These are phyloP conservation scores for Cantharis lateralis DNA, from an alignment of 2,888 invertebrate genomes.

Conservation along the genomic window DNA sequence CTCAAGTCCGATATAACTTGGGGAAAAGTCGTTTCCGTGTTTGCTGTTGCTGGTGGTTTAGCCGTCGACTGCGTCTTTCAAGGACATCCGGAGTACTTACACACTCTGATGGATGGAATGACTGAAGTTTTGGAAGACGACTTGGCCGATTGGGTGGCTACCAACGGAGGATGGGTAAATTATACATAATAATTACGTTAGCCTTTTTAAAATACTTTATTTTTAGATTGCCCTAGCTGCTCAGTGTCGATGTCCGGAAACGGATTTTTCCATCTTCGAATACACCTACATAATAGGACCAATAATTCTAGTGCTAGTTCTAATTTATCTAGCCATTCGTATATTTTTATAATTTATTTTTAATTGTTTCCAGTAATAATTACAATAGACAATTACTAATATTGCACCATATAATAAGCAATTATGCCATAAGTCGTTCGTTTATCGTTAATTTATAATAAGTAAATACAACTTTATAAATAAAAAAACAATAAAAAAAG, in stretches of 20 bases:
- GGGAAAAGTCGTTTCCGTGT: constrained; percentile 82
- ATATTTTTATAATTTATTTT: constrained; percentile 34
- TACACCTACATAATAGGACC: constrained; percentile 50
- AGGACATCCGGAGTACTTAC: constrained; percentile 77
- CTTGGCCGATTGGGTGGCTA: constrained; percentile 76
- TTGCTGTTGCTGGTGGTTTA: constrained; percentile 80
- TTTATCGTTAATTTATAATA: neutral
- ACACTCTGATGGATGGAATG: constrained; percentile 77
- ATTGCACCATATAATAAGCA: neutral
- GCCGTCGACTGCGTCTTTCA: constrained; percentile 79
- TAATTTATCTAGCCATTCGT: constrained; percentile 48
- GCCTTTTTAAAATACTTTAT: constrained; percentile 16
- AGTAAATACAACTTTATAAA: neutral
- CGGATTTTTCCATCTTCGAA: constrained; percentile 51
- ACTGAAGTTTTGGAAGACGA: constrained; percentile 73
- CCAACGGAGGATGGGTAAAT: constrained; percentile 84
- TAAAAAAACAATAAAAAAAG: neutral
- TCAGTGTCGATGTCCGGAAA: constrained; percentile 53
- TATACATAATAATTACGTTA: neutral
- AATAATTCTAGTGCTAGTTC: constrained; percentile 46
- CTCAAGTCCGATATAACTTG: constrained; percentile 76
- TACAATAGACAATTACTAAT: neutral
- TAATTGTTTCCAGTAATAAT: neutral
- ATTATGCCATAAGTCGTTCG: neutral
- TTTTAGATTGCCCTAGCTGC: constrained; percentile 53